phyloP scores from a whole-genome alignment of 2,113 vertebrate species.

The Suncus etruscus region DNA sequence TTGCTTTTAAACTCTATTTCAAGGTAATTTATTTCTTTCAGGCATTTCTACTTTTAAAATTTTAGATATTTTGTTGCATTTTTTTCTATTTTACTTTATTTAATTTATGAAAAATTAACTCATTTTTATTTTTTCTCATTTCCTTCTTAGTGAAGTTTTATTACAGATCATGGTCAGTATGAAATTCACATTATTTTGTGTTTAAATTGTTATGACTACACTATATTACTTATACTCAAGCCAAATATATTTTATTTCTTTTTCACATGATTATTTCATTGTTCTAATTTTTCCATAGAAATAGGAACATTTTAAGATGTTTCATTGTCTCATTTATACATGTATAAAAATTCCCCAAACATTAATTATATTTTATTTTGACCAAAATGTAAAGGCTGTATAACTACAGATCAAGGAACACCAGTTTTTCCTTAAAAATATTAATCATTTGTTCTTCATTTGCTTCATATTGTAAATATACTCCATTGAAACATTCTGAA shows the following conservation, averaged over 20 bases:
- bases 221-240: neutral
- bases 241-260: constrained; percentile 16
- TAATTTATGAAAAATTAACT: neutral
- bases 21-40: neutral
- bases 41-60: neutral
- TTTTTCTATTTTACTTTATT: neutral
- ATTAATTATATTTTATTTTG: constrained; percentile 39
- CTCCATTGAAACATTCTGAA: constrained; percentile 27
- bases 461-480: neutral
- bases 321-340: neutral
- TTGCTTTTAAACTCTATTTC: neutral
- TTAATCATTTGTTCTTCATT: constrained; percentile 8
- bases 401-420: neutral
- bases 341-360: neutral
- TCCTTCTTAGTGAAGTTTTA: neutral
- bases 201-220: neutral
- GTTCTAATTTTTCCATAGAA: neutral
- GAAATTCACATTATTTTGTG: neutral
- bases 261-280: neutral
- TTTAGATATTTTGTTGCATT: constrained; percentile 1
- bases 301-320: neutral
- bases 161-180: constrained; percentile 8
- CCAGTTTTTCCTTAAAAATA: constrained; percentile 28
- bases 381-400: neutral
- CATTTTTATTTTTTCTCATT: neutral